Base-by-base conservation (phyloP, 2,888 invertebrate genomes). In the Clitarchus hookeri region DNA sequence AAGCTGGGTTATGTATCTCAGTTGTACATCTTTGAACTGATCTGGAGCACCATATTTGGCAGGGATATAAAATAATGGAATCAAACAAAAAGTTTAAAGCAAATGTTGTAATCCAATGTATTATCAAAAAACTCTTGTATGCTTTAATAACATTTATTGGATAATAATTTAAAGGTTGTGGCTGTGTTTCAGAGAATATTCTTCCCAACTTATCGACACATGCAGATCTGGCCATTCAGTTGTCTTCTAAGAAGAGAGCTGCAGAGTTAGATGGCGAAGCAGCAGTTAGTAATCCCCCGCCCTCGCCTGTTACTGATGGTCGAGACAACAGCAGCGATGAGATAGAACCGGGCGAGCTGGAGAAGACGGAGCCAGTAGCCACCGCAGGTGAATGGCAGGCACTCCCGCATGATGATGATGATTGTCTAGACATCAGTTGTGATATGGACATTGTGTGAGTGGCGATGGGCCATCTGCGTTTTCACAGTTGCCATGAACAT, bases 241-340 rank as follows among this genome's bases (percentile, higher is more conserved):
- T 65, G 65, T 6, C 65, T 19, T 65, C 65, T 2, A 65, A 65
- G 89, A 92, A 93, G 85, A 89, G 91, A 53, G 90, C 91, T 86
- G 90, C 91, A 13, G 91, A 91, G 13, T 91, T 91, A 2, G 93
- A 93, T 88, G 90, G 91, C 48, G 93, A 93, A 84, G 93, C 85
- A 11, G 78, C 79, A 26, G 87, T 94, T 65, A 94, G 94, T 2
- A 96, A 96, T 92, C 96, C 96, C 83, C 96, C 96, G 19, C 96
- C 96, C 9, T 96, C 96, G 44, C 96, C 96, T 0, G 96, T 95
- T 54, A 96, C 95, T 0, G 95, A 95, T 91, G 94, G 95, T 88
- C 91, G 91, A 26, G 94, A 94, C 82, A 93, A 94, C 89, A 95
- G 95, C 88, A 94, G 94, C 86, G 95, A 95, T 53, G 82, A 44